Evolutionary conservation across 2,113 vertebrate species (phyloP).

Genomic region (Synchiropus splendidus): DNA sequence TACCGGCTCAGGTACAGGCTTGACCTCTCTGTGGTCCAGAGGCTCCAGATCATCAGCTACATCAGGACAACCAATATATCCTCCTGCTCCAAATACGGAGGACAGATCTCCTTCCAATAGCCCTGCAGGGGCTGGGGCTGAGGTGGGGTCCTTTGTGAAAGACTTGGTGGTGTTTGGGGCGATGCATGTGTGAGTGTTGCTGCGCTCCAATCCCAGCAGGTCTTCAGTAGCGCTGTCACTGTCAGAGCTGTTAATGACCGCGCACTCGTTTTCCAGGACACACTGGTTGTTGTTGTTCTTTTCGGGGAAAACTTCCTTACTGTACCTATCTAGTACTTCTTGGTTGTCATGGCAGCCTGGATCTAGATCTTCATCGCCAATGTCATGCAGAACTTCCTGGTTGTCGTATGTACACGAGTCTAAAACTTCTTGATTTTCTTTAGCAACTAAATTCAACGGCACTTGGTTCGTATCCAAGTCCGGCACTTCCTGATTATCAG

Average conservation of each 20-base stretch:
- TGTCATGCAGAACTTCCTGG: conserved; percentile 5
- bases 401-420: conserved; percentile 10
- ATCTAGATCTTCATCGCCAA: conserved; percentile 14
- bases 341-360: conserved; percentile 31
- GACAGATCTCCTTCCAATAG: conserved; percentile 42
- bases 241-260: conserved; percentile 35
- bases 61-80: conserved; percentile 50
- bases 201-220: conserved; percentile 17
- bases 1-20: conserved; percentile 20
- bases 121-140: neutral
- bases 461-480: conserved; percentile 27
- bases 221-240: conserved; percentile 35
- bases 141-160: conserved; percentile 2
- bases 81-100: conserved; percentile 45
- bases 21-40: conserved; percentile 15
- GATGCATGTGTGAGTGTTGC: conserved; percentile 11
- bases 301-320: conserved; percentile 17
- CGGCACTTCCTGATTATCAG: conserved; percentile 36
- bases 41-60: conserved; percentile 56
- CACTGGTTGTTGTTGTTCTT: conserved; percentile 40
- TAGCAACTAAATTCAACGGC: conserved; percentile 7
- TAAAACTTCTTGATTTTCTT: conserved; percentile 24
- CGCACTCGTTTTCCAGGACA: conserved; percentile 10
- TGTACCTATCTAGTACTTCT: conserved; percentile 27
- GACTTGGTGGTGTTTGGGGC: conserved; percentile 8